Conservation (phyloP, 1,140 invertebrate species). For the Piezodorus guildinii region DNA sequence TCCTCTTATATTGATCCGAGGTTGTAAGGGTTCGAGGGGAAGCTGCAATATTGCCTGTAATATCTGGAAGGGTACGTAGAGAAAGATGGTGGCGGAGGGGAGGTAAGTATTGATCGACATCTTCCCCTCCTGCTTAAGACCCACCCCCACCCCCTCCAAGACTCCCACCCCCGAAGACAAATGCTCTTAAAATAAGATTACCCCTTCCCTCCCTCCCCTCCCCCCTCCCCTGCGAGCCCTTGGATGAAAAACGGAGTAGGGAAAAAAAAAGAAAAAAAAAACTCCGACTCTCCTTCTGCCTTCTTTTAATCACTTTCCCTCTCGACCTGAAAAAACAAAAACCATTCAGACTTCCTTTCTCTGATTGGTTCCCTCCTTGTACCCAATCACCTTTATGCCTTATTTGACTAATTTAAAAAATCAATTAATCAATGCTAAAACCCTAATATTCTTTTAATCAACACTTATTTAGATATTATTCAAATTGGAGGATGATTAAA, state of each 20-base stretch:
- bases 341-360: too few species aligned
- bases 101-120: conserved; percentile 8
- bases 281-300: not conserved
- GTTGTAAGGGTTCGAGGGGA: not conserved
- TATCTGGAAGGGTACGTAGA: conserved; percentile 1
- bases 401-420: too few species aligned
- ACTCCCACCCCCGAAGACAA: not conserved
- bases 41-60: conserved; percentile 8
- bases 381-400: too few species aligned
- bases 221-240: not conserved
- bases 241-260: not conserved
- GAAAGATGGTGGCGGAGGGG: not conserved
- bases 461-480: too few species aligned
- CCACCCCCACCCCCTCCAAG: not conserved
- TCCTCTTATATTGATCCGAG: too few species aligned
- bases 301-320: conserved; percentile 8
- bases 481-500: too few species aligned
- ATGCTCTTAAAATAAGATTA: conserved; percentile 16
- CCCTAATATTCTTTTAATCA: too few species aligned
- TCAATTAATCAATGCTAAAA: too few species aligned
- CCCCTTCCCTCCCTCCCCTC: not conserved
- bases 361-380: too few species aligned
- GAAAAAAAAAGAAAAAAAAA: too few species aligned
- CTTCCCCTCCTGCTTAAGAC: conserved; percentile 15
- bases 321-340: not conserved